Conservation (phyloP, 2,888 invertebrate genomes). For the Luperina nickerlii region DNA sequence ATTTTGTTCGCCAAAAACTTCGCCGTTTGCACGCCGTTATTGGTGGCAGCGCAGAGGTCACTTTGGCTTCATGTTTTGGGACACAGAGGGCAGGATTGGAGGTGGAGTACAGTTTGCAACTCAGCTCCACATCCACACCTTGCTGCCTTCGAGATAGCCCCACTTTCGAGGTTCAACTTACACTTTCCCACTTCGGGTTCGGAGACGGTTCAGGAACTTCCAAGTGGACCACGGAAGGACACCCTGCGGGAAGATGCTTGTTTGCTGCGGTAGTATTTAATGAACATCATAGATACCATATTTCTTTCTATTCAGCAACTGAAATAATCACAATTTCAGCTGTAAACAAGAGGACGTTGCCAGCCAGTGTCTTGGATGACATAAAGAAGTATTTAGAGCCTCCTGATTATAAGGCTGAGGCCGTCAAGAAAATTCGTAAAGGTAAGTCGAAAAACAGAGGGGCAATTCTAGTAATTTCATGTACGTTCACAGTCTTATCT, state of each 20-base stretch:
- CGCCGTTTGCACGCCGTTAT: not conserved
- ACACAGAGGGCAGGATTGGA: too few relatives aligned
- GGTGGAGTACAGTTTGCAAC: not conserved
- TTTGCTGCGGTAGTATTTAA: not conserved
- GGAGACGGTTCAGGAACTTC: too few relatives aligned
- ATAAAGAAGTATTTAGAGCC: slow-evolving; percentile 32
- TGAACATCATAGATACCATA: not conserved
- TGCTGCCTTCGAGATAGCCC: not conserved
- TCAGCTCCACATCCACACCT: too few relatives aligned
- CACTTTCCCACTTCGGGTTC: too few relatives aligned
- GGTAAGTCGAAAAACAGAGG: slow-evolving; percentile 24
- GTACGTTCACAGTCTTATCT: too few relatives aligned
- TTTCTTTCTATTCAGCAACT: not conserved
- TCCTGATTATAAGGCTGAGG: slow-evolving; percentile 15
- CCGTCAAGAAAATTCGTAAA: slow-evolving; percentile 27
- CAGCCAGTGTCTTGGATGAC: slow-evolving; percentile 13
- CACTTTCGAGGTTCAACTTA: too few relatives aligned
- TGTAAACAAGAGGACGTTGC: slow-evolving; percentile 26
- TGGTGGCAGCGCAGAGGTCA: too few relatives aligned
- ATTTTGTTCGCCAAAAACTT: not conserved
- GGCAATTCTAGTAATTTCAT: too few relatives aligned
- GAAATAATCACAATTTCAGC: slow-evolving; percentile 23
- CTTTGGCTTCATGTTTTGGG: too few relatives aligned
- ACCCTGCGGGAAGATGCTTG: not conserved
- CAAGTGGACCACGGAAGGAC: not conserved